Conservation (phyloP, 2,797 vertebrate genomes). For the Hippoglossus hippoglossus region DNA sequence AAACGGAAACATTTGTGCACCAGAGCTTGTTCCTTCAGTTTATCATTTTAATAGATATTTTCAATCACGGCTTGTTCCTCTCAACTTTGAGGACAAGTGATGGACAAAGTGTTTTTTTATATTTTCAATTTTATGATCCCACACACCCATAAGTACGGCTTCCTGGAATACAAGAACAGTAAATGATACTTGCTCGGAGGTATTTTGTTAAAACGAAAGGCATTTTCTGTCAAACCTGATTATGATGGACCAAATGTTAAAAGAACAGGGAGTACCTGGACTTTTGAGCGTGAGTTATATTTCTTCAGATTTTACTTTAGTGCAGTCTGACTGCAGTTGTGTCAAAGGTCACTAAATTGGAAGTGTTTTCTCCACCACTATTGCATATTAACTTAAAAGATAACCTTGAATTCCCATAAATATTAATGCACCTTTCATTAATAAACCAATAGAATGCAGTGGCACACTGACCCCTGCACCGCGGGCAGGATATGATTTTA, state of each 20-base stretch:
- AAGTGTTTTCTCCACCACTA: background rate
- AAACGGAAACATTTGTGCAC: background rate
- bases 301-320: conserved; percentile 1
- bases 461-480: conserved; percentile 42
- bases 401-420: conserved; percentile 59
- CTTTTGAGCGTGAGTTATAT: background rate
- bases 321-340: background rate
- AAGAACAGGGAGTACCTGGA: background rate
- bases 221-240: background rate
- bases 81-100: background rate
- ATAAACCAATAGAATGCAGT: conserved; percentile 60
- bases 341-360: background rate
- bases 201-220: background rate
- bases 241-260: background rate
- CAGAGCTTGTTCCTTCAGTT: too few species aligned
- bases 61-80: too few species aligned
- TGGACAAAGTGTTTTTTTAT: background rate
- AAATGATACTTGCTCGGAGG: background rate
- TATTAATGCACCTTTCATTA: conserved; percentile 61
- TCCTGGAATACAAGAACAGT: background rate
- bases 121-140: background rate
- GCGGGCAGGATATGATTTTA: conserved; percentile 24
- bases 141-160: background rate
- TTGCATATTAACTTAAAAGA: conserved; percentile 34
- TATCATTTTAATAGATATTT: too few species aligned